Evolutionary conservation across 2,797 vertebrate genomes (phyloP).

Genomic region (Brachymystax lenok): DNA sequence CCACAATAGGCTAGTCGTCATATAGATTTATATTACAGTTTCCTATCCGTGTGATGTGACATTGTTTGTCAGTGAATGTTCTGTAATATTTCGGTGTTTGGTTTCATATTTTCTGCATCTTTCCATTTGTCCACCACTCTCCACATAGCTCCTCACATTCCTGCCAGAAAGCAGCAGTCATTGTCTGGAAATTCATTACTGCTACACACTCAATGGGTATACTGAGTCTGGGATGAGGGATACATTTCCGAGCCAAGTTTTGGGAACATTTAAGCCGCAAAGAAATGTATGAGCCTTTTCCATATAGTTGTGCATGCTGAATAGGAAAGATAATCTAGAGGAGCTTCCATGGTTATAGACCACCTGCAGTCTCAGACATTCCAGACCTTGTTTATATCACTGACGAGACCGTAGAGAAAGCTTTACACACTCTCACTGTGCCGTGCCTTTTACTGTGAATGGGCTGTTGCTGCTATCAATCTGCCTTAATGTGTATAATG

Average conservation of each 20-base stretch:
- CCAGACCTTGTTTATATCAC: neutral
- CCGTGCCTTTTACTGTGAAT: neutral
- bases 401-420: neutral
- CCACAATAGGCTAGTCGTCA: neutral
- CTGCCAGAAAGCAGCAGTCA: slow-evolving; percentile 8
- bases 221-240: neutral
- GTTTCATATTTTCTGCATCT: neutral
- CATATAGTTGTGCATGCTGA: slow-evolving; percentile 23
- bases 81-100: neutral
- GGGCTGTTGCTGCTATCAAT: slow-evolving; percentile 8
- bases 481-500: slow-evolving; percentile 13
- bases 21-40: neutral
- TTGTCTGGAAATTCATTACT: slow-evolving; percentile 34
- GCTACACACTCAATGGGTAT: neutral
- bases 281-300: slow-evolving; percentile 33
- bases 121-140: neutral
- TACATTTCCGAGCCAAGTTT: slow-evolving; percentile 25
- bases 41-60: neutral
- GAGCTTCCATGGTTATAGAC: slow-evolving; percentile 19
- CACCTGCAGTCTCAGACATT: slow-evolving; percentile 42
- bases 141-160: slow-evolving; percentile 10
- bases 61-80: neutral
- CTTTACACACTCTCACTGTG: slow-evolving; percentile 17
- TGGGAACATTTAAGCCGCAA: slow-evolving; percentile 12
- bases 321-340: slow-evolving; percentile 17